These are phyloP conservation scores for Accipiter virgatus DNA, from an alignment of 2,113 vertebrate genomes.

Conservation along the genomic window DNA sequence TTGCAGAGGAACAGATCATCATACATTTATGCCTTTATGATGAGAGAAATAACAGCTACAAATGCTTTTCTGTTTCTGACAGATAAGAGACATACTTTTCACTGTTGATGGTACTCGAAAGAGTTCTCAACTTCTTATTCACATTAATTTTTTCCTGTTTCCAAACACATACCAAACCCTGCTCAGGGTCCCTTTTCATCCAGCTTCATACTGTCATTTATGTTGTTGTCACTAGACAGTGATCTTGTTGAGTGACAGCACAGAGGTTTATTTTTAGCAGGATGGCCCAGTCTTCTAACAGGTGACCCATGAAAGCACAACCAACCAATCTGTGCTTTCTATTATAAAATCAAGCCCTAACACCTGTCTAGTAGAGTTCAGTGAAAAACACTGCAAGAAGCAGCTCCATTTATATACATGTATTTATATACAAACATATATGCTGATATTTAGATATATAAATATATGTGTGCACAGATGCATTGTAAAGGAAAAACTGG, in stretches of 20 bases:
- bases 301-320: neutral
- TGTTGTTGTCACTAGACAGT: neutral
- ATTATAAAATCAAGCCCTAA: neutral
- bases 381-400: neutral
- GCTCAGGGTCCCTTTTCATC: neutral
- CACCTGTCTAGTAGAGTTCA: neutral
- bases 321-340: neutral
- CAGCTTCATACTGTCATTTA: neutral
- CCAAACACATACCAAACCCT: neutral
- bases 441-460: neutral
- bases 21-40: neutral
- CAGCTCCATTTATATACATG: neutral
- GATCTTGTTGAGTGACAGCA: neutral
- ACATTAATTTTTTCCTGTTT: neutral
- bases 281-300: neutral
- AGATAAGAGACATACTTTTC: neutral
- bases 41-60: neutral
- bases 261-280: neutral
- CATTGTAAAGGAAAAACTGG: neutral
- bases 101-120: neutral
- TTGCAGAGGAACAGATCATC: neutral
- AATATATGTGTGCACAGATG: neutral
- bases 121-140: neutral
- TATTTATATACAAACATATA: neutral
- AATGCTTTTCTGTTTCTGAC: neutral